These are phyloP conservation scores for Sandelia bainsii DNA, from an alignment of 2,797 vertebrate genomes.

Conservation along the genomic window DNA sequence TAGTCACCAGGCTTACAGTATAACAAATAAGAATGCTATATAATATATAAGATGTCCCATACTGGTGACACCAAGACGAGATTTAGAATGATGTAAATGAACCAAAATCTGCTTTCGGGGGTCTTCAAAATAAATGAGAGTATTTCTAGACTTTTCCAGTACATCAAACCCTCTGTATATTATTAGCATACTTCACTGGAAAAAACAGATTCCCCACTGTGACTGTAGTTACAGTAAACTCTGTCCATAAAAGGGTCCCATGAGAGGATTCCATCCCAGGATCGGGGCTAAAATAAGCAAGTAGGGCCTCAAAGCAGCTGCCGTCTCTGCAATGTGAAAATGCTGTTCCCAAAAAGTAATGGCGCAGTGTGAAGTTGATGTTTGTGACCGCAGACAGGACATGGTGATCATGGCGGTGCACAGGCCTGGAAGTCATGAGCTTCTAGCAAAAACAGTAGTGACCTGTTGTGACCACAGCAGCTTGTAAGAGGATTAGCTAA, in stretches of 20 bases:
- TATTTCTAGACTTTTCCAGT: no score
- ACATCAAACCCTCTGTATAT: background rate
- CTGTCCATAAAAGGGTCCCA: background rate
- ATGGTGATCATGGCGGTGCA: background rate
- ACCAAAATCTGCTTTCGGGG: no score
- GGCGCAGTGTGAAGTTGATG: slow-evolving; percentile 3
- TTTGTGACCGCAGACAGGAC: background rate
- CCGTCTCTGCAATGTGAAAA: background rate
- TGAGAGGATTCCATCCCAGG: slow-evolving; percentile 20
- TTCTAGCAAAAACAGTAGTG: slow-evolving; percentile 16
- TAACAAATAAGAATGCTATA: no score
- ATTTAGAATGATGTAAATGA: no score
- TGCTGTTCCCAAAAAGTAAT: background rate
- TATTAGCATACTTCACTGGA: background rate
- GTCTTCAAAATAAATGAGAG: no score
- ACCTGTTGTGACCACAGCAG: slow-evolving; percentile 21
- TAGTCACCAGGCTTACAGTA: no score
- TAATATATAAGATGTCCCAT: no score
- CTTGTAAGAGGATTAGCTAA: slow-evolving; percentile 6
- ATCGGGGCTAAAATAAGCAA: slow-evolving; percentile 41
- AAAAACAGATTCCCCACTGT: background rate
- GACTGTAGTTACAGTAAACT: slow-evolving; percentile 5
- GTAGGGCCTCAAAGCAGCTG: slow-evolving; percentile 31
- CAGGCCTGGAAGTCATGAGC: slow-evolving; percentile 8
- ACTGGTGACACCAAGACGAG: no score